These are phyloP conservation scores for Anniella stebbinsi DNA, from an alignment of 2,797 vertebrate species.

Conservation along the genomic window DNA sequence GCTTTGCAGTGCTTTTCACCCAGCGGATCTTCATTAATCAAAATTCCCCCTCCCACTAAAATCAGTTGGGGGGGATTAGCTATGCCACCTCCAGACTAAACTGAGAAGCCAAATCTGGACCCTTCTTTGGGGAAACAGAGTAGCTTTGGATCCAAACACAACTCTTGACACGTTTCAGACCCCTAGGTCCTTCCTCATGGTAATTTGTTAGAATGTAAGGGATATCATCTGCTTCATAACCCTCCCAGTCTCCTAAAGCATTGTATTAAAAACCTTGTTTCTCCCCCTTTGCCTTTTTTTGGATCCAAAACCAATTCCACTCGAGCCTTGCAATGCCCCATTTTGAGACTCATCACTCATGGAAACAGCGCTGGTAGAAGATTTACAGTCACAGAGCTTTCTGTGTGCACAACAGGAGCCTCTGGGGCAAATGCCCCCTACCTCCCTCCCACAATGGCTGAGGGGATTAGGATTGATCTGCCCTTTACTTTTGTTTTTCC, in stretches of 20 bases:
- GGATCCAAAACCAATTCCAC: background rate
- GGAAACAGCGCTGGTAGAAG: background rate
- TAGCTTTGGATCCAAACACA: no score
- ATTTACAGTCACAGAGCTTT: background rate
- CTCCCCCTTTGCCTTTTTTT: no score
- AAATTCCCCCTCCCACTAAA: background rate
- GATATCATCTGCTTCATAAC: no score
- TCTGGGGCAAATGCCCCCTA: background rate
- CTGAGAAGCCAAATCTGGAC: background rate
- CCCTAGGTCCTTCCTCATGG: no score
- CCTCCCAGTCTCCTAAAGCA: no score
- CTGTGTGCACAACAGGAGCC: background rate
- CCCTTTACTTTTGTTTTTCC: constrained; percentile 6
- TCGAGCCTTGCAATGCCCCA: background rate
- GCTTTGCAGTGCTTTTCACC: background rate
- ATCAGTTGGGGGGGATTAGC: background rate
- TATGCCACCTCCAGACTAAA: background rate
- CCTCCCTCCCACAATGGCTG: background rate
- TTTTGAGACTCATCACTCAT: background rate
- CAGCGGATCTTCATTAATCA: background rate
- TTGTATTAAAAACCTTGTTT: no score
- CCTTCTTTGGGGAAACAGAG: background rate
- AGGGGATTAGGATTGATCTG: background rate
- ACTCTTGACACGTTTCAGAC: no score
- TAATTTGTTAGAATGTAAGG: no score